Conservation (phyloP, 2,797 vertebrate genomes). For the Antennarius maculatus region DNA sequence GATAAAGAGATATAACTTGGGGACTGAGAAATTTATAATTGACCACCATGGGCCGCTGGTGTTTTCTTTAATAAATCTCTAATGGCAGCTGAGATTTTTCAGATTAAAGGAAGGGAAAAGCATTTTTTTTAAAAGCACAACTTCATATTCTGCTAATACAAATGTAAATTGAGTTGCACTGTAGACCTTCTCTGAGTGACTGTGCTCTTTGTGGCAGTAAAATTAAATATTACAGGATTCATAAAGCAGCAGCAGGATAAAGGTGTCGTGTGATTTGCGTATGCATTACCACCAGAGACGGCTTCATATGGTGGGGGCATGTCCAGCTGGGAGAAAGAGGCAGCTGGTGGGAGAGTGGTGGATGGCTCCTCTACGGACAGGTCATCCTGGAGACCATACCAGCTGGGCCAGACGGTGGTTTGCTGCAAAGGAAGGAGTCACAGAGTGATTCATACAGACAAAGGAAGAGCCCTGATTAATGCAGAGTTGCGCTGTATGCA, state of each 20-base stretch:
- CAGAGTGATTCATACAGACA: conserved; percentile 1
- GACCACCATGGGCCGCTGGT: too few species aligned
- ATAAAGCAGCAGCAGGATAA: background rate
- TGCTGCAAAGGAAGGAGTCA: conserved; percentile 55
- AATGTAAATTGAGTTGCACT: too few species aligned
- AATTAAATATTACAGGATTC: background rate
- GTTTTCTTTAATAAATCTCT: too few species aligned
- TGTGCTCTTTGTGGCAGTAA: too few species aligned
- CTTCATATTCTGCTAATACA: too few species aligned
- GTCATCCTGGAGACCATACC: conserved; percentile 86
- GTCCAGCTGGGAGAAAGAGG: conserved; percentile 84
- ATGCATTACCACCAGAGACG: conserved; percentile 80
- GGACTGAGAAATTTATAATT: too few species aligned
- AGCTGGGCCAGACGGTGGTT: conserved; percentile 85
- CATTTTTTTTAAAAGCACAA: too few species aligned
- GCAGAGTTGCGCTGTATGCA: too few species aligned
- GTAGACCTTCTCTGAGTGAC: too few species aligned
- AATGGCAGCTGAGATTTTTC: too few species aligned
- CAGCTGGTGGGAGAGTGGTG: conserved; percentile 79
- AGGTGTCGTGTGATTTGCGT: background rate
- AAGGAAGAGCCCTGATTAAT: conserved; percentile 1
- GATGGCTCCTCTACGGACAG: conserved; percentile 83
- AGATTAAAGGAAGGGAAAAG: too few species aligned
- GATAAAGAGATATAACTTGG: too few species aligned
- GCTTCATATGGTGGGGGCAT: conserved; percentile 88